Conservation (phyloP, 2,888 invertebrate genomes). For the Cosmopolites sordidus region DNA sequence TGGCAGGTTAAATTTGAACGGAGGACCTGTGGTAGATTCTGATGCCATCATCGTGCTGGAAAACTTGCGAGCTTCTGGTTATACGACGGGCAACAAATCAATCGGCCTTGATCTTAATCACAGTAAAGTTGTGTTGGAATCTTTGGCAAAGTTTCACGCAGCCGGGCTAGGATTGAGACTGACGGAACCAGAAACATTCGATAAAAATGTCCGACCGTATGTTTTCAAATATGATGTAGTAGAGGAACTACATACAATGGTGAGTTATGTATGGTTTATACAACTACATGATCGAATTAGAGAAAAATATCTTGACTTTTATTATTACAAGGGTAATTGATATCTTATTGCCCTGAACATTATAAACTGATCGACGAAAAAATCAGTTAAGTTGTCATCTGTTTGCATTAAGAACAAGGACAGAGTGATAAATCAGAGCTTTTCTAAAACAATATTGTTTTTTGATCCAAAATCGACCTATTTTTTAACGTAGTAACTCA, state of each 20-base stretch:
- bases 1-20: constrained; percentile 33
- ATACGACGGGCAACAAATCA: constrained; percentile 12
- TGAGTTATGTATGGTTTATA: no score
- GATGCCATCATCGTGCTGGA: constrained; percentile 53
- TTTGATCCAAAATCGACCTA: no score
- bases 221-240: constrained; percentile 5
- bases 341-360: no score
- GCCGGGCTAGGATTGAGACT: constrained; percentile 12
- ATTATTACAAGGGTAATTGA: no score
- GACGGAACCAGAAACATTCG: constrained; percentile 8
- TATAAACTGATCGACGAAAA: no score
- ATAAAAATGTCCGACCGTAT: constrained; percentile 5
- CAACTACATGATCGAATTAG: no score
- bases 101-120: constrained; percentile 9
- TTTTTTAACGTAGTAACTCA: no score
- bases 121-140: constrained; percentile 11
- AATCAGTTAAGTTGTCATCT: no score
- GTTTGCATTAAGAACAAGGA: no score
- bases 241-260: neutral
- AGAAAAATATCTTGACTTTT: no score
- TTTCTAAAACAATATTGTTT: no score
- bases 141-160: constrained; percentile 21
- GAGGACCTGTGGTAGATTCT: constrained; percentile 45
- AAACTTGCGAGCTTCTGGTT: constrained; percentile 44
- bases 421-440: no score